phyloP scores from a whole-genome alignment of 1,140 invertebrate genomes.

The Drosophila miranda region DNA sequence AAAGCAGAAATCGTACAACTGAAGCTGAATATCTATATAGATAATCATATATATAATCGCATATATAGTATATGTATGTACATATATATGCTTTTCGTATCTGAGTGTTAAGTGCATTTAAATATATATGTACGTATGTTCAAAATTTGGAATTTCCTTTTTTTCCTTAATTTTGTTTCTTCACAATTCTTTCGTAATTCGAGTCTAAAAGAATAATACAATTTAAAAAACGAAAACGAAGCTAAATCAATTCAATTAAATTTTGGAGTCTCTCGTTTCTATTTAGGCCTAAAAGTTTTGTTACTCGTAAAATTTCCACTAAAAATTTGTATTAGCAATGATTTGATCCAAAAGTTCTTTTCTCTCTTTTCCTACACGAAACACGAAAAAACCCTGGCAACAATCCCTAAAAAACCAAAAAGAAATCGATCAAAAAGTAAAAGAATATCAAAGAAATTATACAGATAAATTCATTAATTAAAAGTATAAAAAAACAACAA shows the following conservation, averaged over 20 bases:
- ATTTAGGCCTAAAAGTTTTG: slow-evolving; percentile 47
- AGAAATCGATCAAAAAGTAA: slow-evolving; percentile 40
- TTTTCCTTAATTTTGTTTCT: slow-evolving; percentile 4
- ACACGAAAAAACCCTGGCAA: slow-evolving; percentile 42
- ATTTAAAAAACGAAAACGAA: slow-evolving; percentile 23
- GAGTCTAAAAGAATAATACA: slow-evolving; percentile 7
- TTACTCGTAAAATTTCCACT: slow-evolving; percentile 66
- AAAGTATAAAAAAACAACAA: slow-evolving; percentile 26
- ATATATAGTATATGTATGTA: slow-evolving; percentile 8
- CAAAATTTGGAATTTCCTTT: not conserved
- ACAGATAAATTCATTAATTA: not conserved
- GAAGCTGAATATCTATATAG: slow-evolving; percentile 32
- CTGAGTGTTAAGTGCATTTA: slow-evolving; percentile 28
- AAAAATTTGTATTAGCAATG: slow-evolving; percentile 73
- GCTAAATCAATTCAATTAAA: slow-evolving; percentile 24
- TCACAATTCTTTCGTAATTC: not conserved
- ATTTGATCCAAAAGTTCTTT: slow-evolving; percentile 51
- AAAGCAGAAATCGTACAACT: slow-evolving; percentile 41
- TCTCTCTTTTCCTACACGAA: slow-evolving; percentile 14
- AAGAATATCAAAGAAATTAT: slow-evolving; percentile 14
- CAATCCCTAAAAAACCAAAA: slow-evolving; percentile 30
- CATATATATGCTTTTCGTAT: slow-evolving; percentile 7
- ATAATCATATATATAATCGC: not conserved
- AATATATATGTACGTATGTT: not conserved
- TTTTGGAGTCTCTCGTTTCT: slow-evolving; percentile 55